Base-by-base conservation (phyloP, 2,797 vertebrate species). In the Phalanger gymnotis region DNA sequence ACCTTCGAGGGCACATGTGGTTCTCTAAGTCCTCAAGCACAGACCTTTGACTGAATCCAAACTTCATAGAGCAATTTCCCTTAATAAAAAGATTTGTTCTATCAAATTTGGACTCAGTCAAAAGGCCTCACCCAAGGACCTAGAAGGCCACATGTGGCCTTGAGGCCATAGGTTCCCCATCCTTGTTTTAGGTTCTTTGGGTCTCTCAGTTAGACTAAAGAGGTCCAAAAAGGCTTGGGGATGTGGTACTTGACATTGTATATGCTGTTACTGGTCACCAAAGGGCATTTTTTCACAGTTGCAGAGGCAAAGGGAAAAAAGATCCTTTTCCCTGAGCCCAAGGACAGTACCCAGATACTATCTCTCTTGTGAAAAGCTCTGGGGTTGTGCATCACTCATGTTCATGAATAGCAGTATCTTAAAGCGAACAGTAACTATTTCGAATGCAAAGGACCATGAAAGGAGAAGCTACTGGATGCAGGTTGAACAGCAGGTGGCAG, bases 401-500 rank as follows among this genome's bases (percentile, higher is more conserved):
- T n/a, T 47, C n/a, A 40, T 73, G 66, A 73, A 73, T 40, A 40
- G 66, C n/a, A 40, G 16, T 3, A 47, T 47, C 40, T 47, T 47
- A 47, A 51, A 87, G 73, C 73, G 51, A 27, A 3, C 73, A 11
- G 73, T 9, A 47, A 19, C 40, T 87, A 4, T 47, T 51, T 47
- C 7, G 0, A 51, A 87, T 10, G 51, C 73, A 87, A 87, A 87
- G 40, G 73, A 47, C 40, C 40, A 12, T 10, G 73, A 87, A 87
- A 51, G n/a, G 19, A 73, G 73, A 81, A n/a, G 61, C 61, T 81
- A 81, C 73, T 53, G 27, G 56, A 53, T 22, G 25, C 40, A 90
- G 57, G 6, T 0, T 55, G 56, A 93, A 93, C 98, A 96, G 97
- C 96, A 98, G 98, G 96, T 96, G 98, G 98, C 98, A 98, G 98